Evolutionary conservation across 2,113 vertebrate genomes (phyloP).

Genomic region (Petaurus breviceps): DNA sequence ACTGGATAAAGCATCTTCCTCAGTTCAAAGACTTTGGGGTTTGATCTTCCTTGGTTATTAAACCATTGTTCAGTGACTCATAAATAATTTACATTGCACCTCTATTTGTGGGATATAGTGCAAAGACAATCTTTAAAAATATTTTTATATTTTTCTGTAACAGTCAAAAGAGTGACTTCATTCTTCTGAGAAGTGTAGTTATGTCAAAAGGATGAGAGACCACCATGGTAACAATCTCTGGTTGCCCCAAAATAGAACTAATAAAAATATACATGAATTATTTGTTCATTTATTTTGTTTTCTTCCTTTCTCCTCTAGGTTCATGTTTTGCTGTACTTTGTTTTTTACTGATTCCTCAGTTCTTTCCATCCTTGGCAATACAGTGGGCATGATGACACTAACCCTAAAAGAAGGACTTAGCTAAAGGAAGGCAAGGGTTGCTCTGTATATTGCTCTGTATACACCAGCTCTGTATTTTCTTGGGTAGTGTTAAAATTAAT

Average conservation of each 20-base stretch:
- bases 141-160: conserved; percentile 3
- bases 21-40: conserved; percentile 50
- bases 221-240: neutral
- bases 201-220: neutral
- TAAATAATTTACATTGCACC: conserved; percentile 69
- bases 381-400: neutral
- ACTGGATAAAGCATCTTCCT: conserved; percentile 36
- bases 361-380: neutral
- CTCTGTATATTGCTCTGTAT: too few species aligned
- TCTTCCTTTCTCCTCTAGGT: neutral
- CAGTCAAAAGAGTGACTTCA: neutral
- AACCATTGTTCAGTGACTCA: conserved; percentile 51
- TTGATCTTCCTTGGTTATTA: conserved; percentile 60
- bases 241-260: neutral
- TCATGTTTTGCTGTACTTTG: neutral
- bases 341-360: neutral
- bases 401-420: neutral
- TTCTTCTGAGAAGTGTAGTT: neutral
- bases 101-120: conserved; percentile 58
- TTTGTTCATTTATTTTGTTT: neutral
- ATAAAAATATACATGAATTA: neutral
- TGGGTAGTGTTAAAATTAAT: neutral
- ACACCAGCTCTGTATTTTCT: neutral
- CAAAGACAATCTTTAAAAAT: conserved; percentile 39
- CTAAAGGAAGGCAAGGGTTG: neutral